Base-by-base conservation (phyloP, 2,113 vertebrate species). In the Tautogolabrus adspersus region DNA sequence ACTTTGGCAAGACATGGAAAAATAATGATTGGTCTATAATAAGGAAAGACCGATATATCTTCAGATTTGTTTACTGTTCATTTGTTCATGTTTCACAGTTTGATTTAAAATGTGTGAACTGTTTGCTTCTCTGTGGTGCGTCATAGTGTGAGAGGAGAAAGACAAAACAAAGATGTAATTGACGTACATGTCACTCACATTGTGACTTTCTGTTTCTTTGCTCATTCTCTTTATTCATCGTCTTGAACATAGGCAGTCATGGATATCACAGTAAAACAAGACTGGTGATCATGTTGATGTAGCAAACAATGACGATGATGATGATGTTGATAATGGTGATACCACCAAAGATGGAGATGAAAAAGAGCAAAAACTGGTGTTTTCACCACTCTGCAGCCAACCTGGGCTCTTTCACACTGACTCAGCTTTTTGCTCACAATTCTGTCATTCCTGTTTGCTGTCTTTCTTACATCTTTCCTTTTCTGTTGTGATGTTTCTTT, bases 211-310 rank as follows among this genome's bases (percentile, higher is more conserved):
- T 67, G 68, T 82, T 79, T 93, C 66, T 90, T 92, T 88, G 76
- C 83, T 91, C 85, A 79, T 88, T 90, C 72, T 91, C 83, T 95
- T 94, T 94, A 95, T 94, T 94, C 83, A 91, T 93, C 66, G 56
- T 91, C 82, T 92, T 84, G 66, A 81, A 93, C 86, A 92, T 63
- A 88, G 79, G 88, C 81, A 92, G 90, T 89, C 87, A 88, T 85
- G 80, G 82, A 85, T 86, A 91, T 87, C 79, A 92, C 91, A 91
- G 83, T 81, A 74, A 88, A 92, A 82, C 46, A 75, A 85, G 81
- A 86, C 81, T 83, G 82, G 76, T 77, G 49, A 63, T 89, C 18
- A 6, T 75, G 75, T 71, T 87, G 90, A 71, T 89, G 83, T 30
- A 71, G 68, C 87, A 77, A 73, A 90, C 78, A 79, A 19, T 72